Evolutionary conservation across 2,113 vertebrate species (phyloP), one percentile per base, ranked within the genome.

Genomic region (Epinephelus moara): DNA sequence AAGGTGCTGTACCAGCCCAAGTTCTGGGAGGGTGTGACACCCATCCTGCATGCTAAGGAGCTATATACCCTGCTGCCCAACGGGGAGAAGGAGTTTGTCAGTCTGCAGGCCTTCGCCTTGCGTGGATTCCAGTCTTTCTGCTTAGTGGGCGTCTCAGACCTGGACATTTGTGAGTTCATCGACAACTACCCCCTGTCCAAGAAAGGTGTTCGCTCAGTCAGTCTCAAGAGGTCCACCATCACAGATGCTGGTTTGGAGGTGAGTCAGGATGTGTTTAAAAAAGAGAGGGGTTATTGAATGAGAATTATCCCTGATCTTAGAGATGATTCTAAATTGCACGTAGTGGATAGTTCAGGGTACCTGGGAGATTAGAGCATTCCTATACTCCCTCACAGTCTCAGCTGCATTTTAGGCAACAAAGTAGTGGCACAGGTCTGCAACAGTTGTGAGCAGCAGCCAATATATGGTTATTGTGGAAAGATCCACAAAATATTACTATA

Each of bases 111-210:
- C 72, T 99, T 99, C 0, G 98, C 98, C 0, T 88, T 98, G 23
- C 95, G 98, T 0, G 98, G 98, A 57, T 99, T 99, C 62, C 98
- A 99, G 11, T 95, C 97, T 10, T 99, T 99, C 95, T 99, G 98
- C 91, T 93, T 99, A 23, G 98, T 99, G n/a, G 98, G 98, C 0
- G 98, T 99, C 88, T 99, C 98, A 0, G 98, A 99, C 93, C 94
- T 99, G 94, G 98, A 99, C 96, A 99, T 99, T 96, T 99, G 98
- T 81, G 98, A 99, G 92, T 99, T 99, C 94, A 99, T 99, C 82
- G 98, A 99, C 93, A 99, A 99, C 96, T 99, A 99, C 21, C 96
- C 98, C 0, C 96, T 99, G 85, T 99, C 98, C 90, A 99, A 99
- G 95, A 99, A 99, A 89, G 98, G 98, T 0, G 98, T 99, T 82